Conservation (phyloP, 2,888 invertebrate species). For the Lissonota sp. region DNA sequence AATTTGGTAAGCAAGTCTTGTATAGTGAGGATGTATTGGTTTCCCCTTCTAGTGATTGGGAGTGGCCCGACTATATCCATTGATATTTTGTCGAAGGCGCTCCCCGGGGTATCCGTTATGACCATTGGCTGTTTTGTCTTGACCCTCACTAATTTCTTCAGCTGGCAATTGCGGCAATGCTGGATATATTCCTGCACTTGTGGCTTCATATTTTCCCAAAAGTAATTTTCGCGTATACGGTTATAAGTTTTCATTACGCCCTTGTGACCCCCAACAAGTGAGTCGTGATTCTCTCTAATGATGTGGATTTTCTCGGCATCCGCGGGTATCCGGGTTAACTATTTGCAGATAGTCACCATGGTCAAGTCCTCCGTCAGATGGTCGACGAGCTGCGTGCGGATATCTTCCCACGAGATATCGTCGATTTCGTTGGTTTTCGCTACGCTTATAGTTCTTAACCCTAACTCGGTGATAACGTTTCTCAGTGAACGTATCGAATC, state of each 20-base stretch:
- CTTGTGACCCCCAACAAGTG: slow-evolving; percentile 53
- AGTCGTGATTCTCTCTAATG: slow-evolving; percentile 52
- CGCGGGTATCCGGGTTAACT: slow-evolving; percentile 9
- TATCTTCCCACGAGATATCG: slow-evolving; percentile 23
- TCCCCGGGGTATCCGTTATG: slow-evolving; percentile 50
- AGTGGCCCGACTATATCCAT: slow-evolving; percentile 53
- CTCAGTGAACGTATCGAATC: slow-evolving; percentile 24
- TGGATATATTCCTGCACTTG: slow-evolving; percentile 51
- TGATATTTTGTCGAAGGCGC: slow-evolving; percentile 44
- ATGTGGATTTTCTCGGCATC: slow-evolving; percentile 20
- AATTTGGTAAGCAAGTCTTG: slow-evolving; percentile 58
- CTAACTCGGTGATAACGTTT: slow-evolving; percentile 20
- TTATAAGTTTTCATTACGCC: slow-evolving; percentile 59
- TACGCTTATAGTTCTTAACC: slow-evolving; percentile 28
- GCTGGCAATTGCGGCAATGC: slow-evolving; percentile 62
- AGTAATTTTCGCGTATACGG: slow-evolving; percentile 51
- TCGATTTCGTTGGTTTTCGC: slow-evolving; percentile 40
- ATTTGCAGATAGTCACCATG: slow-evolving; percentile 40
- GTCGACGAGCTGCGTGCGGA: not conserved
- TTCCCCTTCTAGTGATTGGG: slow-evolving; percentile 10
- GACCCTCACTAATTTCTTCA: slow-evolving; percentile 53
- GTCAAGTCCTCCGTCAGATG: not conserved
- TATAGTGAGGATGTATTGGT: slow-evolving; percentile 56
- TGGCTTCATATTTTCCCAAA: slow-evolving; percentile 61
- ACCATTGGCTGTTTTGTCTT: slow-evolving; percentile 59